Evolutionary conservation across 2,888 invertebrate genomes (phyloP).

Genomic region (Keiferia lycopersicella): DNA sequence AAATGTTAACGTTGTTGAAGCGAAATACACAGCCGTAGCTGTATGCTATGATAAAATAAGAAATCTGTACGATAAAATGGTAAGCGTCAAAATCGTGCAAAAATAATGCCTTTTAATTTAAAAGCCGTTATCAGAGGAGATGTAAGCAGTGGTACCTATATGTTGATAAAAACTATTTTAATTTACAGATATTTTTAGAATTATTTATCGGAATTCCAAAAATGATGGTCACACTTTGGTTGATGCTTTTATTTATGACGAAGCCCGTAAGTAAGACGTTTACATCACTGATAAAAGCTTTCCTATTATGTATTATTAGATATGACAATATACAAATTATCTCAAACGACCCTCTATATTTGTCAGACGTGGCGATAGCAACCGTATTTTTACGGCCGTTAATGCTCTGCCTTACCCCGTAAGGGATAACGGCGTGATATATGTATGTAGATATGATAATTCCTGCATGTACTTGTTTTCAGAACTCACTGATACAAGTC

Average conservation of each 20-base stretch:
- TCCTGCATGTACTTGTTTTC: neutral
- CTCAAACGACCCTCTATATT: no score
- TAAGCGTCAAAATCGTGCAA: slow-evolving; percentile 16
- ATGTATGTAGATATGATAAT: neutral
- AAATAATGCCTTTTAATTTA: neutral
- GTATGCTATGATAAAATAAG: slow-evolving; percentile 20
- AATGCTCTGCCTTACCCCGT: no score
- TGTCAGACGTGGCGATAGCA: no score
- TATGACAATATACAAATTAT: no score
- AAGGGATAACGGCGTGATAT: no score
- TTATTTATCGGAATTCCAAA: slow-evolving; percentile 24
- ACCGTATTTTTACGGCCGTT: no score
- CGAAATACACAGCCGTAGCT: slow-evolving; percentile 10
- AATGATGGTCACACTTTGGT: slow-evolving; percentile 25
- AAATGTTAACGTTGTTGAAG: slow-evolving; percentile 11
- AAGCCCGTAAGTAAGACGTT: slow-evolving; percentile 14
- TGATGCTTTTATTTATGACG: slow-evolving; percentile 10
- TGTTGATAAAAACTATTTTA: neutral
- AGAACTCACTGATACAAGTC: slow-evolving; percentile 4
- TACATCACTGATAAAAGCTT: no score
- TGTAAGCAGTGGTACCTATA: neutral
- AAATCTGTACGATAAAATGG: slow-evolving; percentile 22
- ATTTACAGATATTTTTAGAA: slow-evolving; percentile 23
- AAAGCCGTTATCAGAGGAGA: no score
- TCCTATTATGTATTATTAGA: neutral